These are phyloP conservation scores for Condylura cristata DNA, from an alignment of 2,113 vertebrate genomes.

Conservation along the genomic window DNA sequence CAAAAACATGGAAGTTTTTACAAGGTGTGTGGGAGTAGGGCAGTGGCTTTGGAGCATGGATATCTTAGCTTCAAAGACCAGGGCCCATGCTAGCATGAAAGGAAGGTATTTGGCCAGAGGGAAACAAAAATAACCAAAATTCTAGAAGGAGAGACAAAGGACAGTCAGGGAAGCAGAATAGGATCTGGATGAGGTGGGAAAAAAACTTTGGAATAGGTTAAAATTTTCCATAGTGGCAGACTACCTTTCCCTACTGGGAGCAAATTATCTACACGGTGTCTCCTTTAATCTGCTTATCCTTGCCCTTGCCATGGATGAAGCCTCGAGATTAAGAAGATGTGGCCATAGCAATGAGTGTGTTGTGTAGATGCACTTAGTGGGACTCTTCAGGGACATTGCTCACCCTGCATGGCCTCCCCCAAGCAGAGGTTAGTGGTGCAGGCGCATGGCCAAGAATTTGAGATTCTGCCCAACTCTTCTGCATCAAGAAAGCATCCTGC, in stretches of 20 bases:
- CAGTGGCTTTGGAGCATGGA: not conserved
- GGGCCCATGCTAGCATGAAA: not conserved
- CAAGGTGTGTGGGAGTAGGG: not conserved
- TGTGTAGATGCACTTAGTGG: not conserved
- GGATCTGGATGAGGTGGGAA: not conserved
- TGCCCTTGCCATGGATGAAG: not conserved
- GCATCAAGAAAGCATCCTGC: not conserved
- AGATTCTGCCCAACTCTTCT: not conserved
- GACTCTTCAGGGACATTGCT: not conserved
- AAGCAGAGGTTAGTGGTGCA: not conserved
- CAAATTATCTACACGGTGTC: too few species aligned
- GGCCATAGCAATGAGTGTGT: not conserved
- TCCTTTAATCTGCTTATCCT: not conserved
- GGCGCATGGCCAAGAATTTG: not conserved
- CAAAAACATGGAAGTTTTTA: conserved; percentile 6
- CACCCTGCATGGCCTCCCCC: not conserved
- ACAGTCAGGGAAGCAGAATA: not conserved
- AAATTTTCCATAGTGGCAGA: not conserved
- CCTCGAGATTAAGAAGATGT: not conserved
- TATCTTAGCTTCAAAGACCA: not conserved
- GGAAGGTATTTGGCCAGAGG: not conserved
- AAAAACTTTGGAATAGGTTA: not conserved
- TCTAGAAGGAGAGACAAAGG: not conserved
- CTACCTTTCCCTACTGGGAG: not conserved
- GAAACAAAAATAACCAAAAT: not conserved